Evolutionary conservation across 2,888 invertebrate genomes (phyloP).

Genomic region (Melitaea athalia): DNA sequence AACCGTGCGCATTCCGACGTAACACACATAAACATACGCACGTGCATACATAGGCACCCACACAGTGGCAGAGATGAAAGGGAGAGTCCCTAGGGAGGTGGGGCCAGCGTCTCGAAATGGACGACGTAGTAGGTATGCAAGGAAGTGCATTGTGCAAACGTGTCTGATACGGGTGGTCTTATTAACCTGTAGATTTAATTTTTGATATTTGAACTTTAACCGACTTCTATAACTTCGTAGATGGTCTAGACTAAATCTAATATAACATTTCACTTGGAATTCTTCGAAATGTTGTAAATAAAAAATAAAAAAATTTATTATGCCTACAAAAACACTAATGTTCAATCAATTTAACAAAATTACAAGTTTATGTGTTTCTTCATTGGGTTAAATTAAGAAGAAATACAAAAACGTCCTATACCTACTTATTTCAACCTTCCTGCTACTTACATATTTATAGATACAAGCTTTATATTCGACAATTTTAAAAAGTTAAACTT

Average conservation of each 20-base stretch:
- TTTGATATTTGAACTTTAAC: background rate
- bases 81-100: conserved; percentile 81
- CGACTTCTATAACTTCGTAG: background rate
- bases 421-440: too few relatives aligned
- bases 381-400: too few relatives aligned
- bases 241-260: background rate
- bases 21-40: conserved; percentile 19
- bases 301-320: too few relatives aligned
- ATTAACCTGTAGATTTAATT: background rate
- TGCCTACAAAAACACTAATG: too few relatives aligned
- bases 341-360: too few relatives aligned
- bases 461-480: background rate
- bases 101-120: conserved; percentile 79
- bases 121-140: conserved; percentile 75
- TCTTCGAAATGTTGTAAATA: too few relatives aligned
- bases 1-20: conserved; percentile 39
- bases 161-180: conserved; percentile 23
- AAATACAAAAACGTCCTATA: too few relatives aligned
- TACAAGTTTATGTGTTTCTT: too few relatives aligned
- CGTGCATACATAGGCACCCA: conserved; percentile 43
- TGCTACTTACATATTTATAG: too few relatives aligned
- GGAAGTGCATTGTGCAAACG: conserved; percentile 69
- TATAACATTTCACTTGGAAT: background rate
- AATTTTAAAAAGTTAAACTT: background rate
- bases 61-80: conserved; percentile 59